phyloP scores from a whole-genome alignment of 2,113 vertebrate species.

The Varanus salvator region DNA sequence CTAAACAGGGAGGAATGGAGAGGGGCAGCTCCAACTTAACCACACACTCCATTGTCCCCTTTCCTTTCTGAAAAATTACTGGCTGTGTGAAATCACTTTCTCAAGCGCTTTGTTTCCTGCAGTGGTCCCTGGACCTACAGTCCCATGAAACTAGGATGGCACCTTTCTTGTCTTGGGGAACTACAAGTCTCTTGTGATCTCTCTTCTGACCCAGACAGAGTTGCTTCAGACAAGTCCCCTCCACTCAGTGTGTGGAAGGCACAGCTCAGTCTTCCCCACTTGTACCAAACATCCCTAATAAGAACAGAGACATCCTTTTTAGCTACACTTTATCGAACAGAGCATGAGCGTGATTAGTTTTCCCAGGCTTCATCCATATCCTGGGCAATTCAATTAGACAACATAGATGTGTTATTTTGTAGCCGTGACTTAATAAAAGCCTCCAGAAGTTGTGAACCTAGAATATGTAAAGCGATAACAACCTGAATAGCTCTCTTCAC shows the following conservation, averaged over 20 bases:
- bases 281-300: slow-evolving; percentile 31
- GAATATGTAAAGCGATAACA: slow-evolving; percentile 25
- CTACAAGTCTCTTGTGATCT: neutral
- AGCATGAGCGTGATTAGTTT: slow-evolving; percentile 32
- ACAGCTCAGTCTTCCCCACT: neutral
- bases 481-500: neutral
- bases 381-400: slow-evolving; percentile 55
- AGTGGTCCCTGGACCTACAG: neutral
- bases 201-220: neutral
- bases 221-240: neutral
- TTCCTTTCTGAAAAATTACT: neutral
- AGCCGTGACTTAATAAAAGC: slow-evolving; percentile 42
- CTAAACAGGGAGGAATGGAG: neutral
- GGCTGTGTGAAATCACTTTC: neutral
- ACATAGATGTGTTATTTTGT: slow-evolving; percentile 51
- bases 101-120: neutral
- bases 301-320: neutral
- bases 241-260: neutral
- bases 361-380: slow-evolving; percentile 29
- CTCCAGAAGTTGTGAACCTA: neutral
- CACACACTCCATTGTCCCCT: neutral
- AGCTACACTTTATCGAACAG: neutral
- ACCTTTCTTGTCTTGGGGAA: neutral
- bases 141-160: neutral
- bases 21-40: neutral